Base-by-base conservation (phyloP, 2,113 vertebrate genomes). In the Aegithalos caudatus region DNA sequence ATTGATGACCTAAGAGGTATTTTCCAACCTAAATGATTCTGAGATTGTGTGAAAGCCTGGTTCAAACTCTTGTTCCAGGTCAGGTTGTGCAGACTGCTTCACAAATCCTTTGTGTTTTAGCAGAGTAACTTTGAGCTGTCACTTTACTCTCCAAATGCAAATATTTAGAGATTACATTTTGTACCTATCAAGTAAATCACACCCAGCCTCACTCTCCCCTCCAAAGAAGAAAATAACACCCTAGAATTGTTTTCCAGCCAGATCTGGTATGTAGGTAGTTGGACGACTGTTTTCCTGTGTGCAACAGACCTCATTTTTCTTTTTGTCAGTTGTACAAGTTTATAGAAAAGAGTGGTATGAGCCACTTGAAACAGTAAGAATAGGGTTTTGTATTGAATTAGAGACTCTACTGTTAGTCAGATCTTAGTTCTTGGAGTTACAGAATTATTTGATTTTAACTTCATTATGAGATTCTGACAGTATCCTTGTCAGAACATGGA, bases 151-250 rank as follows among this genome's bases (percentile, higher is more conserved):
- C 31, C 18, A 78, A 29, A 86, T 56, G 27, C 67, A 70, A 92
- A 29, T 83, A 78, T 88, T 92, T 91, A n/a, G 24, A 47, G 22
- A 64, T 40, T 73, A 38, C 28, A 40, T 92, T 91, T 94, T 92
- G 28, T 86, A 84, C 31, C 35, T 73, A 28, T 79, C 19, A 35
- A 60, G 5, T 76, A 64, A 70, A 60, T 94, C 31, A 40, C 60
- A 65, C 21, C 2, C 14, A 48, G 14, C 29, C 22, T 23, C 8
- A 27, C 12, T 35, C 3, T 29, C 1, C 5, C 27, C 2, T 1
- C 9, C 5, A 21, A 57, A 45, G 10, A 76, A 47, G 13, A 13
- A 14, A 9, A 79, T 53, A 64, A 33, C 1, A 0, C 6, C 10
- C 44, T 54, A 23, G 29, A 82, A 53, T 40, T 85, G 10, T 78